phyloP scores from a whole-genome alignment of 2,797 vertebrate genomes.

The Macroramphosus scolopax region DNA sequence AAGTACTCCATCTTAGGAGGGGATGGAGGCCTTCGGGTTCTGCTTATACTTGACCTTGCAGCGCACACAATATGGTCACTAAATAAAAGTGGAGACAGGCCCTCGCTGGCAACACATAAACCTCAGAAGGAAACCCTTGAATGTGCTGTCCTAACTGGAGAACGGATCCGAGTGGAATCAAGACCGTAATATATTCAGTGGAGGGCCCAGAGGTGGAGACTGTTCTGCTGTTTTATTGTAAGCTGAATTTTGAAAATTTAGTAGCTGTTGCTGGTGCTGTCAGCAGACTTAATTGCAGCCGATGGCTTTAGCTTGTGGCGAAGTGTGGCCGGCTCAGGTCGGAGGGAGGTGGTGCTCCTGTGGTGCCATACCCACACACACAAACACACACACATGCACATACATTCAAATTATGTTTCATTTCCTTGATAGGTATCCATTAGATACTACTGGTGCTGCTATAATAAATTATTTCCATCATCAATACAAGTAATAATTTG shows the following conservation, averaged over 20 bases:
- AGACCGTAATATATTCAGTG: conserved; percentile 57
- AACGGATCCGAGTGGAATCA: conserved; percentile 38
- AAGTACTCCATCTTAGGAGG: conserved; percentile 71
- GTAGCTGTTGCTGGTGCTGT: conserved; percentile 42
- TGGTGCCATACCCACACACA: neutral
- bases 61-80: conserved; percentile 52
- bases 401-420: neutral
- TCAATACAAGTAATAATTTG: too few relatives aligned
- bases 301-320: conserved; percentile 31
- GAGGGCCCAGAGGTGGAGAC: conserved; percentile 34
- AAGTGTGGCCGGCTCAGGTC: conserved; percentile 21
- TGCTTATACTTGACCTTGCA: conserved; percentile 69
- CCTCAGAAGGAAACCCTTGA: conserved; percentile 21
- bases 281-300: conserved; percentile 40
- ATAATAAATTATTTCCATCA: too few relatives aligned
- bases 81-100: conserved; percentile 56
- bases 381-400: conserved; percentile 5
- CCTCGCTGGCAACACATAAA: conserved; percentile 44
- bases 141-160: conserved; percentile 34
- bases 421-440: neutral
- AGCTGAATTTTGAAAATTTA: conserved; percentile 38
- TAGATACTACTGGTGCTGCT: neutral
- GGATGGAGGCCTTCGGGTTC: conserved; percentile 57
- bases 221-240: conserved; percentile 38
- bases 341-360: neutral